Conservation (phyloP, 2,888 invertebrate species). For the Chalcosyrphus nemorum region DNA sequence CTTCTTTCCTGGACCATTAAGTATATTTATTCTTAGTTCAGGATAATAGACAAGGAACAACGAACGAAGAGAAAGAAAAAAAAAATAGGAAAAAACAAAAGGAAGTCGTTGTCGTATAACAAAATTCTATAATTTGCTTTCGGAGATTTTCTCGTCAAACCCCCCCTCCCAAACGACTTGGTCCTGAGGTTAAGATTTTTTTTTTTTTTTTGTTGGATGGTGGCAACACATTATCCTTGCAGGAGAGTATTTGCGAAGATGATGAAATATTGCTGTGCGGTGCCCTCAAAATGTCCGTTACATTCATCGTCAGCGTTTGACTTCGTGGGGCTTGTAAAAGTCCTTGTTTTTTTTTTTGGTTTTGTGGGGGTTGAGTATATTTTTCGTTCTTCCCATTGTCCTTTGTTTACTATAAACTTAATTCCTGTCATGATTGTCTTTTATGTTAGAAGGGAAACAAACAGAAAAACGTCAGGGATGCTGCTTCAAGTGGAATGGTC, state of each 20-base stretch:
- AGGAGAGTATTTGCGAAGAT: slow-evolving; percentile 61
- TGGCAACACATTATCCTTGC: slow-evolving; percentile 50
- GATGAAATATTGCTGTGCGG: slow-evolving; percentile 63
- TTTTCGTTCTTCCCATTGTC: slow-evolving; percentile 33
- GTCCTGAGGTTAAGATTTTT: not conserved
- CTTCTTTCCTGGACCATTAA: slow-evolving; percentile 50
- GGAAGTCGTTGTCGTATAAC: slow-evolving; percentile 36
- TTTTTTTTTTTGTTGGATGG: slow-evolving; percentile 24
- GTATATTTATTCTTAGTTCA: slow-evolving; percentile 35
- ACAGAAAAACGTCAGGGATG: slow-evolving; percentile 29
- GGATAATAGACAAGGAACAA: slow-evolving; percentile 42
- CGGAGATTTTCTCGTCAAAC: slow-evolving; percentile 18
- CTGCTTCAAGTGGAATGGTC: slow-evolving; percentile 21
- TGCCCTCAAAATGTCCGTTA: slow-evolving; percentile 61
- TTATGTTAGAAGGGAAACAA: slow-evolving; percentile 44
- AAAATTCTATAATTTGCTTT: slow-evolving; percentile 61
- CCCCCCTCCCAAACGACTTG: not conserved
- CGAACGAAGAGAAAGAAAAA: too few species aligned
- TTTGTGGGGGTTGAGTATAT: slow-evolving; percentile 5
- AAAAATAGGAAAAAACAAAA: slow-evolving; percentile 36
- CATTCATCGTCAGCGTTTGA: slow-evolving; percentile 59
- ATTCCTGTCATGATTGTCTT: slow-evolving; percentile 70
- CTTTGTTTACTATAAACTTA: slow-evolving; percentile 64
- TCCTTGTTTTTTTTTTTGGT: slow-evolving; percentile 2
- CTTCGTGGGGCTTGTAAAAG: slow-evolving; percentile 10